Evolutionary conservation across 23 tunicate genomes (phyloP).

Genomic region (Styela clava): DNA sequence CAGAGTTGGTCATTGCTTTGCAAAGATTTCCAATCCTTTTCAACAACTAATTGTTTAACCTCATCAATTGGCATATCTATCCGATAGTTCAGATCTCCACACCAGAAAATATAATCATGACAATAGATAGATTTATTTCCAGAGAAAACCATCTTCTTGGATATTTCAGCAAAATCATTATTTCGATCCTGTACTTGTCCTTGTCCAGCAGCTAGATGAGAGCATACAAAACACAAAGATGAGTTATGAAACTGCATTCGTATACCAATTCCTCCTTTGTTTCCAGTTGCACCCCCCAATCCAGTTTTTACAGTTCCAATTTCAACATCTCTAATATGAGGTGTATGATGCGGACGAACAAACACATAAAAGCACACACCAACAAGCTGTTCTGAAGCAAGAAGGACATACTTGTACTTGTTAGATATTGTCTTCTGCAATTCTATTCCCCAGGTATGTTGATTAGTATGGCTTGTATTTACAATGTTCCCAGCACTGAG

Average conservation of each 20-base stretch:
- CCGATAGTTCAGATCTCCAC: slow-evolving; percentile 95
- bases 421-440: slow-evolving; percentile 53
- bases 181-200: slow-evolving; percentile 86
- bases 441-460: slow-evolving; percentile 75
- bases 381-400: slow-evolving; percentile 92
- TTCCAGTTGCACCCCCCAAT: slow-evolving; percentile 94
- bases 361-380: slow-evolving; percentile 90
- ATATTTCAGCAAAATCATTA: slow-evolving; percentile 80
- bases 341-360: slow-evolving; percentile 35
- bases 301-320: slow-evolving; percentile 84
- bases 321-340: slow-evolving; percentile 70
- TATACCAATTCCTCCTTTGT: slow-evolving; percentile 93
- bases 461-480: slow-evolving; percentile 74
- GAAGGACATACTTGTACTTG: slow-evolving; percentile 54
- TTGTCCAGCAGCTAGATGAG: slow-evolving; percentile 99
- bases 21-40: slow-evolving; percentile 73
- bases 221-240: slow-evolving; percentile 88
- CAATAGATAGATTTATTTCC: slow-evolving; percentile 25
- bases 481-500: slow-evolving; percentile 93
- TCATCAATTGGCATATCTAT: slow-evolving; percentile 79
- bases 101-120: slow-evolving; percentile 95
- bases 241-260: slow-evolving; percentile 56
- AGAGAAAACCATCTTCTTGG: slow-evolving; percentile 44
- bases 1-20: slow-evolving; percentile 76
- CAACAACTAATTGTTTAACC: slow-evolving; percentile 61